Percentiles rank a stretch among this genome's conserved stretches.
Evolutionary conservation across 2,113 vertebrate genomes (phyloP).

Genomic region (Platysternon megacephalum): DNA sequence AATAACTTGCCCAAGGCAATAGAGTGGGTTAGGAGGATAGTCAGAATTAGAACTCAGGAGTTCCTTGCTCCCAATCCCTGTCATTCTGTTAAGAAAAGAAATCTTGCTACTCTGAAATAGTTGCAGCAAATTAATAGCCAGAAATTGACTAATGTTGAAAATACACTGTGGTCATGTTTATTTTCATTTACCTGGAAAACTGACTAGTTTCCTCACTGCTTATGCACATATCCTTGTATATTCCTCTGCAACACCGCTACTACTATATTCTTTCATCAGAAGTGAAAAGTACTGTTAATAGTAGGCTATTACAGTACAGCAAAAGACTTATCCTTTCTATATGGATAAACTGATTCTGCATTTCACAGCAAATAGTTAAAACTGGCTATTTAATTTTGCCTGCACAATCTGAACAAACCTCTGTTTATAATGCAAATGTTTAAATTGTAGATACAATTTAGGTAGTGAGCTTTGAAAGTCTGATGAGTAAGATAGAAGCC

Average conservation of each 20-base stretch:
- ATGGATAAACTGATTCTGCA: neutral
- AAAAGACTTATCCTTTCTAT: neutral
- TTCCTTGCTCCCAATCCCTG: neutral
- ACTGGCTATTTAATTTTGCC: neutral
- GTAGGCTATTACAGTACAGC: fast-evolving
- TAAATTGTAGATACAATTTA: neutral
- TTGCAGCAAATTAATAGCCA: neutral
- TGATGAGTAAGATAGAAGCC: neutral
- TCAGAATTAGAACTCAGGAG: neutral
- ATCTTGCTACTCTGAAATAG: neutral
- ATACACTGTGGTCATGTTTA: neutral
- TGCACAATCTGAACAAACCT: neutral
- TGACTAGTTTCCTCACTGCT: neutral
- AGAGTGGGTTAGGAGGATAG: neutral
- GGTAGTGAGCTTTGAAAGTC: neutral
- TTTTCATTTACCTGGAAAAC: neutral
- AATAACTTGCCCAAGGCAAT: neutral
- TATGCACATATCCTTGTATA: neutral
- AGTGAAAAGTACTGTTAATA: neutral
- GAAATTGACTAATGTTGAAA: fast-evolving
- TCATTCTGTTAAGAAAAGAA: neutral
- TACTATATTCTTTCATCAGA: fast-evolving
- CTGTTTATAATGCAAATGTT: neutral
- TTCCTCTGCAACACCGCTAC: neutral
- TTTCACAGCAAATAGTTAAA: neutral